These are phyloP conservation scores for Drosophila suzukii DNA, from an alignment of 1,140 invertebrate genomes.

Conservation along the genomic window DNA sequence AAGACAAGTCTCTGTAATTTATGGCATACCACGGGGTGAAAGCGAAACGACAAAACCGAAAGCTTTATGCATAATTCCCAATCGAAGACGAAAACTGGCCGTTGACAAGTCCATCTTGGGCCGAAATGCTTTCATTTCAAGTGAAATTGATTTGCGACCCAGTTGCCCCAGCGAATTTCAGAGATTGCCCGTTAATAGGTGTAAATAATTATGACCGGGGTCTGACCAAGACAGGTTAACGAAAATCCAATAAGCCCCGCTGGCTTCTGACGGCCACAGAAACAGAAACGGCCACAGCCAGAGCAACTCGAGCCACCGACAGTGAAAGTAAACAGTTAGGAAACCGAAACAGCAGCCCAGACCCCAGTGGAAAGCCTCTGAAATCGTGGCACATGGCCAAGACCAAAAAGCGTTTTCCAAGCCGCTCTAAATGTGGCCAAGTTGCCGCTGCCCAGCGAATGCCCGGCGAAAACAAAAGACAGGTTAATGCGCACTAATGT, in stretches of 20 bases:
- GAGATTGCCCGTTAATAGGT: constrained; percentile 67
- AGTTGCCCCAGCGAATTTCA: constrained; percentile 70
- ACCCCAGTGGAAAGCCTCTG: constrained; percentile 60
- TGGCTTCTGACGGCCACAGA: constrained; percentile 57
- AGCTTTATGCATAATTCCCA: constrained; percentile 65
- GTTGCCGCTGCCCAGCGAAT: constrained; percentile 3
- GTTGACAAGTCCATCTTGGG: constrained; percentile 71
- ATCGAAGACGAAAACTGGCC: constrained; percentile 41
- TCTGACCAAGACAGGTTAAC: constrained; percentile 55
- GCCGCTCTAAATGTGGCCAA: constrained; percentile 23
- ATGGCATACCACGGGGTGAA: constrained; percentile 62
- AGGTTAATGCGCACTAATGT: constrained; percentile 66
- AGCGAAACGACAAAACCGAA: constrained; percentile 59
- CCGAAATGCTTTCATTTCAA: constrained; percentile 74
- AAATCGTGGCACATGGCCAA: constrained; percentile 60
- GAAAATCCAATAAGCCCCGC: constrained; percentile 53
- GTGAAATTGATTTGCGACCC: constrained; percentile 81
- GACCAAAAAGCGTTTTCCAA: constrained; percentile 42
- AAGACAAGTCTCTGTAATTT: constrained; percentile 61
- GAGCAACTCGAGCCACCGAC: constrained; percentile 57
- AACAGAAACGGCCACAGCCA: neutral
- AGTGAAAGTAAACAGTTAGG: constrained; percentile 77
- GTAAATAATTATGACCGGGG: constrained; percentile 73
- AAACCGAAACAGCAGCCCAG: constrained; percentile 42
- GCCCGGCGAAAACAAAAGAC: constrained; percentile 40